phyloP scores from a whole-genome alignment of 64 coral and sea anemone species.

The Actinia equina region DNA sequence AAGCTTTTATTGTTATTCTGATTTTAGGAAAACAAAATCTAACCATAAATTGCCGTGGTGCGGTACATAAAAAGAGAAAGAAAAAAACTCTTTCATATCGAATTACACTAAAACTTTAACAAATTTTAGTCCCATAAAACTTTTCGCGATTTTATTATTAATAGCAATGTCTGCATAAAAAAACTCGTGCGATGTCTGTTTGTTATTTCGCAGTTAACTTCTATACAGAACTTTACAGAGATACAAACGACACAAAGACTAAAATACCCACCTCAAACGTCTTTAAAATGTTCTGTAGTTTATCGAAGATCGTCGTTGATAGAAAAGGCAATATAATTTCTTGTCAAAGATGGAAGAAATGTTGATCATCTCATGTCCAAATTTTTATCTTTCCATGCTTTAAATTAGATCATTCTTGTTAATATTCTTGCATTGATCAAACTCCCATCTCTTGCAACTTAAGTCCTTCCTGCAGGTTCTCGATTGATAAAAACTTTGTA shows the following conservation, averaged over 20 bases:
- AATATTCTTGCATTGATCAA: background rate
- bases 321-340: background rate
- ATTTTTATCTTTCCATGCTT: background rate
- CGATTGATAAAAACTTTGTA: background rate
- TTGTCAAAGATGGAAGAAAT: background rate
- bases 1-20: background rate
- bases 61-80: background rate
- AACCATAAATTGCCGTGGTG: background rate
- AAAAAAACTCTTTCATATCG: no score
- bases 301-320: background rate
- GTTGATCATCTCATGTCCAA: background rate
- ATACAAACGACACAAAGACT: background rate
- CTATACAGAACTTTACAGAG: background rate
- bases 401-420: constrained; percentile 13
- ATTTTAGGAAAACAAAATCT: background rate
- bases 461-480: background rate
- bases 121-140: no score
- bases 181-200: no score
- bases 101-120: no score
- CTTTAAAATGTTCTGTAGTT: background rate
- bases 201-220: no score
- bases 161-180: no score
- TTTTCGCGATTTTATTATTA: no score
- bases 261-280: constrained; percentile 16
- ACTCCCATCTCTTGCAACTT: background rate